Conservation (phyloP, 1,140 invertebrate genomes). For the Conopomorpha cramerella region DNA sequence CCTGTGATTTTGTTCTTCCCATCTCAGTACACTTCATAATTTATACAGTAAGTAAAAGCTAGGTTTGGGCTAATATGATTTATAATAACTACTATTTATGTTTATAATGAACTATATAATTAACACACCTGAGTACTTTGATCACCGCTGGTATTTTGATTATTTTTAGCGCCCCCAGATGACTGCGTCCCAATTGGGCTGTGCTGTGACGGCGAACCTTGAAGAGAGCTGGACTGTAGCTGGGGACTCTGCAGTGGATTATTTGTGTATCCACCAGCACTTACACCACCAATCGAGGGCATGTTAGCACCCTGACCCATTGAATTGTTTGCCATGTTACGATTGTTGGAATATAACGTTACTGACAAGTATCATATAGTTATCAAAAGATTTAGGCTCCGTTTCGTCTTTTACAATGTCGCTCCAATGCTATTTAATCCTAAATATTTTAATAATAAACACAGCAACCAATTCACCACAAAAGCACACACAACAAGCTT, state of each 20-base stretch:
- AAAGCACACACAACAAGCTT: neutral
- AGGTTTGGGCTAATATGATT: too few relatives aligned
- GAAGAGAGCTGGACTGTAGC: constrained; percentile 28
- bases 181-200: constrained; percentile 54
- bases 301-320: constrained; percentile 27
- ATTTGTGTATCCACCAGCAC: constrained; percentile 37
- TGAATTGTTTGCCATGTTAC: constrained; percentile 20
- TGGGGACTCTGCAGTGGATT: constrained; percentile 47
- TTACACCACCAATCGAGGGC: constrained; percentile 35
- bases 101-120: neutral
- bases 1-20: too few relatives aligned
- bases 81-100: too few relatives aligned
- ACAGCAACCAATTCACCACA: neutral
- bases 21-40: too few relatives aligned
- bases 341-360: neutral
- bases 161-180: constrained; percentile 27
- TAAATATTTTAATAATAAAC: neutral
- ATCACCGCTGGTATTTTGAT: constrained; percentile 23
- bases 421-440: neutral
- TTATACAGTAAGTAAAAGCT: too few relatives aligned
- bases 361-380: neutral
- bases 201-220: constrained; percentile 62
- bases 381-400: too few relatives aligned
- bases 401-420: too few relatives aligned
- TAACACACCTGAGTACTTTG: constrained; percentile 31